These are phyloP conservation scores for Damaliscus lunatus DNA, from an alignment of 2,113 vertebrate species.

Conservation along the genomic window DNA sequence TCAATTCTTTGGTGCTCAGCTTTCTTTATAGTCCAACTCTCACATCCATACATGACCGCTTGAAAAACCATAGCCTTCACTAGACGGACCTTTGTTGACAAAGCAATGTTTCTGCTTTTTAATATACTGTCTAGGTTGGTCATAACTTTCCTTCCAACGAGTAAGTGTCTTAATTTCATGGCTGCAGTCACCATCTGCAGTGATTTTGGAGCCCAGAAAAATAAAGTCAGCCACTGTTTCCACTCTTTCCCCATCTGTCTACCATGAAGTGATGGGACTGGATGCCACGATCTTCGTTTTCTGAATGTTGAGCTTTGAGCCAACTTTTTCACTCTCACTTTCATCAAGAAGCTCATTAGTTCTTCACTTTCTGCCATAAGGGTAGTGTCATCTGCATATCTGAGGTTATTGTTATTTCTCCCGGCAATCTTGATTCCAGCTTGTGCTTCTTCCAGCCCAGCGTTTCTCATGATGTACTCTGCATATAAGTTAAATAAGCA, in stretches of 20 bases:
- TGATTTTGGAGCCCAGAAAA: neutral
- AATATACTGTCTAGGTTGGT: neutral
- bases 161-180: neutral
- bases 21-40: neutral
- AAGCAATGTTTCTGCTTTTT: neutral
- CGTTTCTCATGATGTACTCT: neutral
- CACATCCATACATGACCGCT: neutral
- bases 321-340: neutral
- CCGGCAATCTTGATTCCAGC: neutral
- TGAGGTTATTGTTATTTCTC: neutral
- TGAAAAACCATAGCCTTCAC: neutral
- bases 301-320: neutral
- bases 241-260: neutral
- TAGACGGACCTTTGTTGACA: neutral
- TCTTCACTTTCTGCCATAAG: neutral
- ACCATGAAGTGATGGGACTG: fast-evolving
- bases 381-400: neutral
- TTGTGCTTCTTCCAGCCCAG: neutral
- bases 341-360: neutral
- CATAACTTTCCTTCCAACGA: neutral
- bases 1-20: neutral
- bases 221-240: neutral
- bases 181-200: neutral
- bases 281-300: neutral
- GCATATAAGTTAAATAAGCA: neutral